A percentile compares a stretch with the other conserved stretches of the same genome.
Evolutionary conservation across 2,113 vertebrate genomes (phyloP).

Genomic region (Elephantulus edwardii): DNA sequence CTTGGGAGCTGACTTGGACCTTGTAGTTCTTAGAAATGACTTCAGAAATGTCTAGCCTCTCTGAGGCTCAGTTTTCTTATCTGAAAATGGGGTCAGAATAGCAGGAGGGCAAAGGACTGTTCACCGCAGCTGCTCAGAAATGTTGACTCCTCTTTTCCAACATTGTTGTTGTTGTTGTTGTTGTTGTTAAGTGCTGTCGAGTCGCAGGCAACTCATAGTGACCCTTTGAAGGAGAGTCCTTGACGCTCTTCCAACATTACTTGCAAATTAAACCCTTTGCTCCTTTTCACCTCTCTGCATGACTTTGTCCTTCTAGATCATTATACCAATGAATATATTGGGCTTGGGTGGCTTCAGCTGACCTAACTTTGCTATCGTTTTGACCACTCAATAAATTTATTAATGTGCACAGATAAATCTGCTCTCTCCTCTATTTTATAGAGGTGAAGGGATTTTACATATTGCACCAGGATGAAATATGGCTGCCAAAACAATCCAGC

Average conservation of each 20-base stretch:
- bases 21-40: not conserved
- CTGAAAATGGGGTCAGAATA: not conserved
- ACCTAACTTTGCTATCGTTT: slow-evolving; percentile 58
- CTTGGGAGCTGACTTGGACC: not conserved
- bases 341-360: slow-evolving; percentile 47
- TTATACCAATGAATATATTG: slow-evolving; percentile 44
- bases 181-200: too few relatives aligned
- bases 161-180: not conserved
- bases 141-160: not conserved
- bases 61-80: not conserved
- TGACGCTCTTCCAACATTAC: too few relatives aligned
- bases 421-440: slow-evolving; percentile 36
- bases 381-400: slow-evolving; percentile 44
- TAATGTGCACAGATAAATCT: slow-evolving; percentile 39
- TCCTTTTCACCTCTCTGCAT: not conserved
- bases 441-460: slow-evolving; percentile 50
- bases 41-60: not conserved
- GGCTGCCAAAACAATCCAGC: slow-evolving; percentile 55
- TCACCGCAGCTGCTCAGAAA: not conserved
- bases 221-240: too few relatives aligned
- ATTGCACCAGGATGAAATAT: slow-evolving; percentile 32
- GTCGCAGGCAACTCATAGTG: too few relatives aligned
- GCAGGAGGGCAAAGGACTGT: not conserved
- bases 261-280: not conserved
- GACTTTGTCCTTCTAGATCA: slow-evolving; percentile 24